Base-by-base conservation (phyloP, 2,113 vertebrate species). In the Albula goreensis region DNA sequence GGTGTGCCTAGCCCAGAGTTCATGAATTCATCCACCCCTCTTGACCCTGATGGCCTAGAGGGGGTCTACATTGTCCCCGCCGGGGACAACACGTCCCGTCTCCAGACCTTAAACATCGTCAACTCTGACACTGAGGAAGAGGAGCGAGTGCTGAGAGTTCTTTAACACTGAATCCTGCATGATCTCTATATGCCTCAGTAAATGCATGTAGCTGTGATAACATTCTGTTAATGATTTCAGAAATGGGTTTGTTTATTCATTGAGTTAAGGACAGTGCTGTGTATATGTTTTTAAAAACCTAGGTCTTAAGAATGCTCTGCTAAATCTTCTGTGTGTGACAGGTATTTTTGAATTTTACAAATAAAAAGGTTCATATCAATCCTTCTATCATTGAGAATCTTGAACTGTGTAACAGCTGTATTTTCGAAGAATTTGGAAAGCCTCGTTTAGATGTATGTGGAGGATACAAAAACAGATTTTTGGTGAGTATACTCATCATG, bases 121-220 rank as follows among this genome's bases (percentile, higher is more conserved):
- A 90, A 95, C 15, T 95, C 95, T 49, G 91, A 95, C 50, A 93
- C 95, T 5, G 93, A 93, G 57, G 93, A 94, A 50, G 94, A 96
- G 88, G 89, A 92, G 51, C 95, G 95, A 91, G 91, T 95, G 83
- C 92, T 96, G 83, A 93, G 89, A 91, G 91, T 95, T 79, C 91
- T 96, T 89, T 96, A 96, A 84, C 25, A 31, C 50, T 13, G 17
- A 31, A 49, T 41, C 63, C 31, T 19, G 17, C 22, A 22, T 50
- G 11, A 63, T 66, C 48, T 5, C 6, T 60, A 74, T 74, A 15
- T 41, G 83, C 12, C 57, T 83, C 17, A 10, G 85, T 56, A 78
- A 82, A 53, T 41, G 57, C 57, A 60, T 60, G 57, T 13, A 60
- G 4, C 12, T 60, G 57, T 3, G 60, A 19, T 31, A 10, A 9